Percentiles rank a stretch among this genome's conserved stretches.
phyloP scores from a whole-genome alignment of 1,140 invertebrate species.

The Dendrolimus punctatus region DNA sequence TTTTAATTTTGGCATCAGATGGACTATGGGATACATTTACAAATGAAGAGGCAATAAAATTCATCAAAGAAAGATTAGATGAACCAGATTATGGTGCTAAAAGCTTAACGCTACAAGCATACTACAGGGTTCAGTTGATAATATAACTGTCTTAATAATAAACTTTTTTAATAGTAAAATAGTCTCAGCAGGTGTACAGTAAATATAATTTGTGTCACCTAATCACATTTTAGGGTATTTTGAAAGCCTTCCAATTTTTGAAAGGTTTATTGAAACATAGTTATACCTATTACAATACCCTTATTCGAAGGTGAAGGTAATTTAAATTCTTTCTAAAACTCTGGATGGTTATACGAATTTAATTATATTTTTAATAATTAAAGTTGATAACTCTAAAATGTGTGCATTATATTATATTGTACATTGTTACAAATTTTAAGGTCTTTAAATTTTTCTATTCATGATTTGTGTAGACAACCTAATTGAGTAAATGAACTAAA shows the following conservation, averaged over 20 bases:
- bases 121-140: constrained; percentile 94
- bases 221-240: constrained; percentile 2
- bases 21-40: constrained; percentile 96
- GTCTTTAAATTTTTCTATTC: no score
- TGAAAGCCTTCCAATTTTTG: constrained; percentile 13
- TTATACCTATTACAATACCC: constrained; percentile 1
- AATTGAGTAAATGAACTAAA: no score
- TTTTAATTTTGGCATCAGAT: constrained; percentile 94
- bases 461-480: no score
- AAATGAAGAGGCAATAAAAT: constrained; percentile 94
- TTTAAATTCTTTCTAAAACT: no score
- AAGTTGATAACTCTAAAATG: no score
- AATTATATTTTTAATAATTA: no score
- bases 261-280: constrained; percentile 10
- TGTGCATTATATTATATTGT: no score
- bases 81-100: constrained; percentile 92
- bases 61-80: constrained; percentile 85
- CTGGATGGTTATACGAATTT: no score
- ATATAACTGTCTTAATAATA: constrained; percentile 95
- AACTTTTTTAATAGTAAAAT: constrained; percentile 81
- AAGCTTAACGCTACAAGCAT: constrained; percentile 91
- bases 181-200: constrained; percentile 18
- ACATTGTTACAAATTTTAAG: no score
- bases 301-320: not conserved
- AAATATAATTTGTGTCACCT: constrained; percentile 6